A percentile compares a stretch with the other conserved stretches of the same genome.
Conservation (phyloP, 2,797 vertebrate genomes). For the Melanotaenia boesemani region DNA sequence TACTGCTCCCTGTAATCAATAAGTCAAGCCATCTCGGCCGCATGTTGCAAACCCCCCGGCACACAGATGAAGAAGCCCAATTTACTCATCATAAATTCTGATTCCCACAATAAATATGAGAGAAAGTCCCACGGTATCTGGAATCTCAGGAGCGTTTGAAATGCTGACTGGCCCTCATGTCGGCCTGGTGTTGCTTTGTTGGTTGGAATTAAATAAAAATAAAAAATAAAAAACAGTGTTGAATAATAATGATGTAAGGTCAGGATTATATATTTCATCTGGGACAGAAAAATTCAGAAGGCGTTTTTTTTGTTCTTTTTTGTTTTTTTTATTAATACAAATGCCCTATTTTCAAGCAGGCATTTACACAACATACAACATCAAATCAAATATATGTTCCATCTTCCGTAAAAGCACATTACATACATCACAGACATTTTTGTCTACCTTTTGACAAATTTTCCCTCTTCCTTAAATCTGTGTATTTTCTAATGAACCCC, state of each 20-base stretch:
- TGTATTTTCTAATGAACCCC: slow-evolving; percentile 70
- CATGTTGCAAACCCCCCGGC: slow-evolving; percentile 84
- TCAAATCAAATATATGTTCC: slow-evolving; percentile 30
- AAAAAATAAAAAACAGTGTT: slow-evolving; percentile 39
- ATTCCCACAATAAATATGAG: slow-evolving; percentile 85
- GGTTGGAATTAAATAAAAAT: slow-evolving; percentile 50
- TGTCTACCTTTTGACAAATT: slow-evolving; percentile 66
- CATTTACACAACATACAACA: slow-evolving; percentile 15
- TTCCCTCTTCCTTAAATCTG: slow-evolving; percentile 45
- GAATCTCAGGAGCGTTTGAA: slow-evolving; percentile 79
- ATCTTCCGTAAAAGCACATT: slow-evolving; percentile 30
- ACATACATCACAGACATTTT: slow-evolving; percentile 45
- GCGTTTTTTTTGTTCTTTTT: slow-evolving; percentile 8
- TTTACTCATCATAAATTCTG: slow-evolving; percentile 86
- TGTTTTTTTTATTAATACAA: slow-evolving; percentile 37
- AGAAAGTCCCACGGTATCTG: slow-evolving; percentile 78
- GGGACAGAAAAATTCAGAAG: slow-evolving; percentile 42
- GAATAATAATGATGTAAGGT: slow-evolving; percentile 66
- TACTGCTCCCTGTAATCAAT: slow-evolving; percentile 88
- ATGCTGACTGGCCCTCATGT: slow-evolving; percentile 68
- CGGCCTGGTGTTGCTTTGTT: slow-evolving; percentile 67
- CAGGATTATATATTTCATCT: slow-evolving; percentile 67
- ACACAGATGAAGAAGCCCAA: slow-evolving; percentile 84
- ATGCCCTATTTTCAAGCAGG: slow-evolving; percentile 8
- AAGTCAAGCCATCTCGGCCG: slow-evolving; percentile 87